phyloP scores from a whole-genome alignment of 1,140 invertebrate species.

The Panonychus citri region DNA sequence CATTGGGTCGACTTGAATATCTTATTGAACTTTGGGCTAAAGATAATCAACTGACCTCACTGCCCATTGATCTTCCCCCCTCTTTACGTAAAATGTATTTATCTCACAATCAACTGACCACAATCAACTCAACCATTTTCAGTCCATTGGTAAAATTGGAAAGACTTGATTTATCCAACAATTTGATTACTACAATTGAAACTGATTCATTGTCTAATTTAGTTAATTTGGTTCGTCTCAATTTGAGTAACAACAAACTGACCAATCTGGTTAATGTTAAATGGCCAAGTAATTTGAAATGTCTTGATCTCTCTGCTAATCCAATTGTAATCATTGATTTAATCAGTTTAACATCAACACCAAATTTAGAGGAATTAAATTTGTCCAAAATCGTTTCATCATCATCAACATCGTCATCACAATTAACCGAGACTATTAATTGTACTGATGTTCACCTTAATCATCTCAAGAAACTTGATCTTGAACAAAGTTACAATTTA shows the following conservation, averaged over 20 bases:
- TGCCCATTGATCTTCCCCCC: constrained; percentile 40
- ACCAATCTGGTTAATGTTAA: background rate
- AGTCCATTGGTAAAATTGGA: constrained; percentile 40
- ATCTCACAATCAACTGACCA: constrained; percentile 38
- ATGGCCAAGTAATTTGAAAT: no score
- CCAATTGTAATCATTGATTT: no score
- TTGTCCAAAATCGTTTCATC: no score
- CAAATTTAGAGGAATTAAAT: no score
- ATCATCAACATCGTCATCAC: no score
- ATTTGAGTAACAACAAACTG: constrained; percentile 14
- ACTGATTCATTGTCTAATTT: constrained; percentile 40
- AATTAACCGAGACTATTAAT: no score
- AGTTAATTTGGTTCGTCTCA: constrained; percentile 26
- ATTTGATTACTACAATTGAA: constrained; percentile 36
- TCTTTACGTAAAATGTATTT: constrained; percentile 35
- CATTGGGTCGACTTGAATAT: constrained; percentile 51
- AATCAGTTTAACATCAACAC: no score
- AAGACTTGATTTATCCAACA: constrained; percentile 40
- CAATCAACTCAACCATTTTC: constrained; percentile 39
- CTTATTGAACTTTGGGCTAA: constrained; percentile 52
- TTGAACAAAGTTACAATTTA: no score
- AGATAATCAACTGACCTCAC: constrained; percentile 36
- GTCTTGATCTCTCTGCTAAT: no score
- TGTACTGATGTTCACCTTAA: no score
- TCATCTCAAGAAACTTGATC: no score